phyloP scores from a whole-genome alignment of 2,797 vertebrate genomes.

The Squalus acanthias region DNA sequence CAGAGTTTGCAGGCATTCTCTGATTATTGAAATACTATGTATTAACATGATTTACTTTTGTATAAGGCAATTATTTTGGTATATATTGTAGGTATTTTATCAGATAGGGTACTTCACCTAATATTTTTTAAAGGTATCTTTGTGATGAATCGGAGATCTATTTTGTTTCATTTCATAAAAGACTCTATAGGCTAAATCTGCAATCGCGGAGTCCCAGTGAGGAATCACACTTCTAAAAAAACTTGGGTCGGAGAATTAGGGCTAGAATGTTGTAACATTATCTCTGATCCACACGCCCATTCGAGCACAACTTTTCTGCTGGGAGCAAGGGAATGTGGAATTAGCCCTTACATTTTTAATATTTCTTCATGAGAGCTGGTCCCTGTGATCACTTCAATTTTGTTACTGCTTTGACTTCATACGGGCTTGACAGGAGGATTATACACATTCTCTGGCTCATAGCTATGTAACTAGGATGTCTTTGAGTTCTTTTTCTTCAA shows the following conservation, averaged over 20 bases:
- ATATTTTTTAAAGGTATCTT: not conserved
- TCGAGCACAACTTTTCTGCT: not conserved
- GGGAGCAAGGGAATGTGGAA: not conserved
- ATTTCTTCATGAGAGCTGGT: not conserved
- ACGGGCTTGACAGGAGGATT: not conserved
- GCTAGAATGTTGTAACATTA: not conserved
- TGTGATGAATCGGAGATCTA: not conserved
- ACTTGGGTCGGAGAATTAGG: not conserved
- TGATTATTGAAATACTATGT: not conserved
- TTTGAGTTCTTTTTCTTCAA: not conserved
- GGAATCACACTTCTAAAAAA: not conserved
- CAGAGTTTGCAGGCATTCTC: not conserved
- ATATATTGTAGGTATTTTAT: not conserved
- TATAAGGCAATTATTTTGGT: not conserved
- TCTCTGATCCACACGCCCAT: not conserved
- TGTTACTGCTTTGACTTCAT: not conserved
- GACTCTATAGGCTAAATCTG: not conserved
- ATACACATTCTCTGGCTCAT: not conserved
- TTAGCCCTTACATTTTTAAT: not conserved
- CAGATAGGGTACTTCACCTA: not conserved
- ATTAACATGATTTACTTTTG: not conserved
- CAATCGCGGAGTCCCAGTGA: not conserved
- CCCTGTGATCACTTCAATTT: not conserved
- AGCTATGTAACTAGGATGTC: not conserved
- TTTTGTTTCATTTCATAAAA: constrained; percentile 7